A percentile compares a stretch with the other conserved stretches of the same genome.
These are phyloP conservation scores for Phocoena sinus DNA, from an alignment of 2,113 vertebrate species.

Conservation along the genomic window DNA sequence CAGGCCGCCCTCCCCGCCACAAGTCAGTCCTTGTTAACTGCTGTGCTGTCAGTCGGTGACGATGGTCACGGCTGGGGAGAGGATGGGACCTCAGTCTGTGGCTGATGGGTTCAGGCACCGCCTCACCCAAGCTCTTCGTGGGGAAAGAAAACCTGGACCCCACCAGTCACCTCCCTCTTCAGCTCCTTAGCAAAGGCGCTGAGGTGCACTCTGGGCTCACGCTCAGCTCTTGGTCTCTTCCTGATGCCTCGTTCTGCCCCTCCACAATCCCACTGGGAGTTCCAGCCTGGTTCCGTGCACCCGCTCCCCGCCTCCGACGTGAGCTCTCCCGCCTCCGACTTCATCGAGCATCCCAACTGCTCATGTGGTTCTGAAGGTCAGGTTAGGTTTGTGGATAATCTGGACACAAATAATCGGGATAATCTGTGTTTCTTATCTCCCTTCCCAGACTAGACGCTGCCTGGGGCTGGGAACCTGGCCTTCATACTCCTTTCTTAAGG, in stretches of 20 bases:
- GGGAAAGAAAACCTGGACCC: background rate
- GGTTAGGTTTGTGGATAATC: background rate
- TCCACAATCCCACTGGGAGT: background rate
- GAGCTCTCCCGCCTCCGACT: background rate
- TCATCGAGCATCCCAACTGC: rapidly evolving
- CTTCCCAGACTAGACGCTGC: rapidly evolving
- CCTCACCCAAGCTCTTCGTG: background rate
- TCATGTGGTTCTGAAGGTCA: background rate
- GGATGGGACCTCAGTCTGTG: background rate
- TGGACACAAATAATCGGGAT: too few relatives aligned
- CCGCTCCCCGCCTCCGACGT: background rate
- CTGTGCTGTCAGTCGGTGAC: rapidly evolving
- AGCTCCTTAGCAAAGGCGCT: background rate
- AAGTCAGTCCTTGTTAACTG: background rate
- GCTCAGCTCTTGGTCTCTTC: background rate
- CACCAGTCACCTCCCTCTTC: too few relatives aligned
- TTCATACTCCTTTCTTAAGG: background rate
- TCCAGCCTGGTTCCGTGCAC: background rate
- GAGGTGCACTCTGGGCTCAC: rapidly evolving
- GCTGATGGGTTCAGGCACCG: background rate
- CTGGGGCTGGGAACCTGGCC: background rate
- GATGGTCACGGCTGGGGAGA: background rate
- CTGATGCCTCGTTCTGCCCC: rapidly evolving
- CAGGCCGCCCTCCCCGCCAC: rapidly evolving
- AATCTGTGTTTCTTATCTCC: background rate